phyloP scores from a whole-genome alignment of 1,140 invertebrate species.

The Hirudo medicinalis region DNA sequence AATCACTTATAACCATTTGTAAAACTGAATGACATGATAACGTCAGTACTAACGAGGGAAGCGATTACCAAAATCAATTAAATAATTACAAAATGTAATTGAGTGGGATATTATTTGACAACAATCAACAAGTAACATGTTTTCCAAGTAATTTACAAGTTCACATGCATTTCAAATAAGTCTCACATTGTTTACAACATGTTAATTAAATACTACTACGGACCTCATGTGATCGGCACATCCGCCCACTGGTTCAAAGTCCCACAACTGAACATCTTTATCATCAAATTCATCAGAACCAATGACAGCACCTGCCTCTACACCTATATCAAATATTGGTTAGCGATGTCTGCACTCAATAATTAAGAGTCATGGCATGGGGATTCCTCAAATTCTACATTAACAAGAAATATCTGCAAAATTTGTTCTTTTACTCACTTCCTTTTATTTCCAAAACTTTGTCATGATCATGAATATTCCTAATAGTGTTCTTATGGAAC shows the following conservation, averaged over 20 bases:
- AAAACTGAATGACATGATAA: not conserved
- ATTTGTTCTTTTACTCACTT: not conserved
- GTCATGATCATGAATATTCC: conserved; percentile 1
- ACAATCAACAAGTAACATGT: no score
- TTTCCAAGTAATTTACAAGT: no score
- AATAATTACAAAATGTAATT: no score
- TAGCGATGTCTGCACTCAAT: not conserved
- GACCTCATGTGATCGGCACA: not conserved
- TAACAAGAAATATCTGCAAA: not conserved
- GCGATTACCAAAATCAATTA: no score
- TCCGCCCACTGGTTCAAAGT: conserved; percentile 10
- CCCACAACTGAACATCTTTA: not conserved
- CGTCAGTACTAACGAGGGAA: not conserved
- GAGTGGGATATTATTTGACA: no score
- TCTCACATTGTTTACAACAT: no score
- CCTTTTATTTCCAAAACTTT: conserved; percentile 7
- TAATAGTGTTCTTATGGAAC: not conserved
- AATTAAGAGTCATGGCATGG: not conserved
- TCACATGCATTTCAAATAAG: no score
- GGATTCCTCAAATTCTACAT: not conserved
- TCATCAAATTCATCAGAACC: conserved; percentile 9
- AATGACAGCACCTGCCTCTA: not conserved
- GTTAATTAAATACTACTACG: no score
- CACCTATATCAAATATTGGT: not conserved
- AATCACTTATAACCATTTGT: not conserved